phyloP scores from a whole-genome alignment of 2,797 vertebrate genomes.

The Phrynocephalus vlangalii region DNA sequence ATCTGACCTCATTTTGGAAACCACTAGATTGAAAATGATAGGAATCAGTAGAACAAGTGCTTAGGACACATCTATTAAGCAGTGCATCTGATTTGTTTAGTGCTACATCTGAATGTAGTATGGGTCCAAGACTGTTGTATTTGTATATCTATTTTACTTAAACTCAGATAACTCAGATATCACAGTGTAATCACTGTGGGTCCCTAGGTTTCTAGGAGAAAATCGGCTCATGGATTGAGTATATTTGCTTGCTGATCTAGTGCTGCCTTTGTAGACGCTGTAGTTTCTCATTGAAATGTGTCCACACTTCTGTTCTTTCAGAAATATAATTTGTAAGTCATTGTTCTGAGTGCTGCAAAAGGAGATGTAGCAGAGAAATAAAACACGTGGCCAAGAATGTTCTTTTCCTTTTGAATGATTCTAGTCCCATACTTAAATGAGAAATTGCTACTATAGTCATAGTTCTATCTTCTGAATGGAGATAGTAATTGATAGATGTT shows the following conservation, averaged over 20 bases:
- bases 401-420: not conserved
- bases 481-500: not conserved
- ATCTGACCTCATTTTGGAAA: not conserved
- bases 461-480: not conserved
- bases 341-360: not conserved
- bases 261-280: not conserved
- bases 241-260: not conserved
- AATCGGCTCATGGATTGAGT: not conserved
- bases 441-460: not conserved
- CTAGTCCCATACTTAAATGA: not conserved
- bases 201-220: not conserved
- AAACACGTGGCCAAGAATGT: not conserved
- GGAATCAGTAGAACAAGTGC: not conserved
- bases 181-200: not conserved
- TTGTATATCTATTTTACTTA: not conserved
- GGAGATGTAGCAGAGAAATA: not conserved
- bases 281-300: not conserved
- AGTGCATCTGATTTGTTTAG: not conserved
- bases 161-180: not conserved
- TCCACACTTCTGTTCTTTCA: not conserved
- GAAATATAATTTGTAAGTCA: not conserved
- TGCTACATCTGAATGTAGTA: not conserved
- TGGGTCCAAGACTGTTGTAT: not conserved
- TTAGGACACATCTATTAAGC: not conserved
- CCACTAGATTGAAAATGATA: constrained; percentile 11